Conservation (phyloP, 2,797 vertebrate species). For the Liasis olivaceus region DNA sequence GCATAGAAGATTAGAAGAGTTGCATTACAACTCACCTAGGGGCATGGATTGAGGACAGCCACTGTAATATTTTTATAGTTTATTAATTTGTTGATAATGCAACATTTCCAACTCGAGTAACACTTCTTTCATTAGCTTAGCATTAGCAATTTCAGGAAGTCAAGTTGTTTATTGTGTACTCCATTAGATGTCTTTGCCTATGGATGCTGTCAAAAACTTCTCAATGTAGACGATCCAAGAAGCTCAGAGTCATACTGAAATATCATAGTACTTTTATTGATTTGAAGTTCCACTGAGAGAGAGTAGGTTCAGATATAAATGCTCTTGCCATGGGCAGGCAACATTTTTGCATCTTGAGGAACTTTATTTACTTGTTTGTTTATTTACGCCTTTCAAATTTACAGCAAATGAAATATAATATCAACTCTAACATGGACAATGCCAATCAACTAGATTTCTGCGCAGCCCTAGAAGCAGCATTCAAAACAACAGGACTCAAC, state of each 20-base stretch:
- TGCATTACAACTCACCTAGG: neutral
- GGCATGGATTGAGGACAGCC: neutral
- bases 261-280: neutral
- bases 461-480: too few relatives aligned
- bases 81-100: neutral
- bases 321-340: neutral
- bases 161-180: neutral
- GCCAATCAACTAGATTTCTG: too few relatives aligned
- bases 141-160: neutral
- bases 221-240: neutral
- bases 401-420: neutral
- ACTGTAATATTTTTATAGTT: neutral
- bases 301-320: neutral
- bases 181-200: neutral
- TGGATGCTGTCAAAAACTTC: neutral
- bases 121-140: neutral
- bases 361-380: neutral
- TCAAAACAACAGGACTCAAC: too few relatives aligned
- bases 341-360: neutral
- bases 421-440: too few relatives aligned
- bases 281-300: neutral
- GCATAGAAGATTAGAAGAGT: neutral
- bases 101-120: neutral
- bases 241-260: neutral
- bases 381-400: neutral